Conservation (phyloP, 2,113 vertebrate species). For the Plecotus auritus region DNA sequence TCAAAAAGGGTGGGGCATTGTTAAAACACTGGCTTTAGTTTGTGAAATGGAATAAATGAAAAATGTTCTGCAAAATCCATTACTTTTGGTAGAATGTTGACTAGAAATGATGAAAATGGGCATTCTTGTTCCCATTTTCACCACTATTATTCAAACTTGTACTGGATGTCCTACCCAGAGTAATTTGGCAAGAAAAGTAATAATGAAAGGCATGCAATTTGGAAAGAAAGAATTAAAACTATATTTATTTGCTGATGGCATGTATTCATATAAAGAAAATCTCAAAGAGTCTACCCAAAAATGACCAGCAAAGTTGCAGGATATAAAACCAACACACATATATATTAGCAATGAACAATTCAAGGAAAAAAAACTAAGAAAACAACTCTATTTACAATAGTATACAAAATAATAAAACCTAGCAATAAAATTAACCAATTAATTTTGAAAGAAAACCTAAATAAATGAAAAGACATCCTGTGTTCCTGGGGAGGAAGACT, state of each 20-base stretch:
- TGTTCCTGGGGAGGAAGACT: not conserved
- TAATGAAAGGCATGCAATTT: not conserved
- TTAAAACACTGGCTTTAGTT: not conserved
- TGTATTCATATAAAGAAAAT: slow-evolving; percentile 18
- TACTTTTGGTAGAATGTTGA: not conserved
- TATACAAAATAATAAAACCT: not conserved
- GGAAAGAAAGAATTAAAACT: slow-evolving; percentile 1
- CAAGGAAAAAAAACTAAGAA: not conserved
- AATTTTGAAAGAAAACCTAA: not conserved
- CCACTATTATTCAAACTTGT: not conserved
- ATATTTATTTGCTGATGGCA: not conserved
- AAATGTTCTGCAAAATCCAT: slow-evolving; percentile 5
- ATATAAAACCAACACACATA: not conserved
- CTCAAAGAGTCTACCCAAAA: not conserved
- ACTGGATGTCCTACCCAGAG: not conserved
- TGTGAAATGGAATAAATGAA: not conserved
- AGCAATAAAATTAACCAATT: slow-evolving; percentile 12
- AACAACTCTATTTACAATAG: not conserved
- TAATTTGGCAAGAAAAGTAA: not conserved
- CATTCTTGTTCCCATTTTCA: not conserved
- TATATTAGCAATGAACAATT: not conserved
- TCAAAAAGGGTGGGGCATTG: not conserved
- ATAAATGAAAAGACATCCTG: not conserved
- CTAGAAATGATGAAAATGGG: not conserved
- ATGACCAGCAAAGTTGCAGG: not conserved